Evolutionary conservation across 1,140 invertebrate species (phyloP).

Genomic region (Contarinia nasturtii): DNA sequence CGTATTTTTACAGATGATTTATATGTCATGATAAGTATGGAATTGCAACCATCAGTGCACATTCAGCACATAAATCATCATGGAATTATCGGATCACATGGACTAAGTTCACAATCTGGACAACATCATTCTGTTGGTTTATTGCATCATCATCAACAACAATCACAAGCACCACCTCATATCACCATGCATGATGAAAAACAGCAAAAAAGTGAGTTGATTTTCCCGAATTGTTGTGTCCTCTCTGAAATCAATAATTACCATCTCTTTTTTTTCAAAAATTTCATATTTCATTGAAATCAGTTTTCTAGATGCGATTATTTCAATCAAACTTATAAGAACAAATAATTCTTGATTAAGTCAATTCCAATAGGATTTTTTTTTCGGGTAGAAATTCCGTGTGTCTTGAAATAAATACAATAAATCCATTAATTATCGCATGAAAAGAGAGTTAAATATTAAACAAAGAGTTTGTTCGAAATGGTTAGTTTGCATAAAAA

Average conservation of each 20-base stretch:
- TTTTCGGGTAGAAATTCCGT: too few relatives aligned
- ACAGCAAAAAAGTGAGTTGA: conserved; percentile 11
- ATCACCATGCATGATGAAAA: conserved; percentile 12
- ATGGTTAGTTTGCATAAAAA: too few relatives aligned
- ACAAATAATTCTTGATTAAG: too few relatives aligned
- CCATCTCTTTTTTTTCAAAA: neutral
- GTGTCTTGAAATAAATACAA: too few relatives aligned
- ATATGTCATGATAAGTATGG: conserved; percentile 18
- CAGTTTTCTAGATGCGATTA: too few relatives aligned
- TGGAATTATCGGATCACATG: conserved; percentile 5
- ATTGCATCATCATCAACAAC: conserved; percentile 10
- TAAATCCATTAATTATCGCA: too few relatives aligned
- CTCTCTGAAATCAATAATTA: neutral
- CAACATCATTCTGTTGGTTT: conserved; percentile 3
- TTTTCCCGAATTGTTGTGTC: neutral
- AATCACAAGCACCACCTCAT: conserved; percentile 7
- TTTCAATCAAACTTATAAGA: too few relatives aligned
- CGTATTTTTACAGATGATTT: conserved; percentile 3
- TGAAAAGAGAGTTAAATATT: too few relatives aligned
- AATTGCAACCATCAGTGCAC: conserved; percentile 16
- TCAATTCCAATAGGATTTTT: too few relatives aligned
- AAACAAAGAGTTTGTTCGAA: too few relatives aligned
- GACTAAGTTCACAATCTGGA: conserved; percentile 11
- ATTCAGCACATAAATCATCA: conserved; percentile 9
- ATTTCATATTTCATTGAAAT: too few relatives aligned